phyloP scores from a whole-genome alignment of 2,797 vertebrate genomes.

The Amblyopsis hoosieri region DNA sequence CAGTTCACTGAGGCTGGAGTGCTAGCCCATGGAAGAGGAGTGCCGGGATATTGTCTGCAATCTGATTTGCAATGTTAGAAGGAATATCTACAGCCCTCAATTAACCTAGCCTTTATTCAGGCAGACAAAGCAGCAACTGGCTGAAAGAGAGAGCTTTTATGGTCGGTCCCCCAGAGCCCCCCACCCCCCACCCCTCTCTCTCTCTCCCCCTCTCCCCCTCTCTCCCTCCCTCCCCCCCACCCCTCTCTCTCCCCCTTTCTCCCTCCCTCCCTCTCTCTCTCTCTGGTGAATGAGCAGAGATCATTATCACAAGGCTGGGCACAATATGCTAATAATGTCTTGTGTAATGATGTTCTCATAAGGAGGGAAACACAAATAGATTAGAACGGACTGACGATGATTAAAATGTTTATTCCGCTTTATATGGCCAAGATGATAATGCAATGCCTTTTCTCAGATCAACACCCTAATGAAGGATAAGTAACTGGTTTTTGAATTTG shows the following conservation, averaged over 20 bases:
- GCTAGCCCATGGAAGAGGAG: slow-evolving; percentile 51
- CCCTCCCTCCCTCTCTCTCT: slow-evolving; percentile 8
- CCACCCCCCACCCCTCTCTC: slow-evolving; percentile 17
- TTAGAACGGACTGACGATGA: slow-evolving; percentile 25
- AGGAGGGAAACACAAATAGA: slow-evolving; percentile 52
- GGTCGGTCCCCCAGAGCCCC: slow-evolving; percentile 13
- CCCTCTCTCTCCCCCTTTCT: slow-evolving; percentile 6
- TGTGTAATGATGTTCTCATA: slow-evolving; percentile 56
- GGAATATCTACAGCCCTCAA: slow-evolving; percentile 76
- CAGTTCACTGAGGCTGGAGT: slow-evolving; percentile 47
- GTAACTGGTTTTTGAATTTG: slow-evolving; percentile 36
- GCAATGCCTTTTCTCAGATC: slow-evolving; percentile 29
- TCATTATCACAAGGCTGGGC: slow-evolving; percentile 64
- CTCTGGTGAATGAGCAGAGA: slow-evolving; percentile 59
- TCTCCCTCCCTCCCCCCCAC: background rate
- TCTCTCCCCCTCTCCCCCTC: slow-evolving; percentile 9
- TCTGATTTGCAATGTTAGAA: slow-evolving; percentile 75
- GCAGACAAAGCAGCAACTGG: slow-evolving; percentile 66
- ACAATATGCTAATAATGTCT: slow-evolving; percentile 56
- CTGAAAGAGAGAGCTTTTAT: slow-evolving; percentile 70
- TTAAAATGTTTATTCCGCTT: slow-evolving; percentile 43
- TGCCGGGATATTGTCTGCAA: slow-evolving; percentile 67
- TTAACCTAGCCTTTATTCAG: slow-evolving; percentile 71
- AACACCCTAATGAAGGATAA: slow-evolving; percentile 33
- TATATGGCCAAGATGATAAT: slow-evolving; percentile 30